Percentiles rank a stretch among this genome's conserved stretches.
Conservation (phyloP, 2,797 vertebrate species). For the Danio choprae region DNA sequence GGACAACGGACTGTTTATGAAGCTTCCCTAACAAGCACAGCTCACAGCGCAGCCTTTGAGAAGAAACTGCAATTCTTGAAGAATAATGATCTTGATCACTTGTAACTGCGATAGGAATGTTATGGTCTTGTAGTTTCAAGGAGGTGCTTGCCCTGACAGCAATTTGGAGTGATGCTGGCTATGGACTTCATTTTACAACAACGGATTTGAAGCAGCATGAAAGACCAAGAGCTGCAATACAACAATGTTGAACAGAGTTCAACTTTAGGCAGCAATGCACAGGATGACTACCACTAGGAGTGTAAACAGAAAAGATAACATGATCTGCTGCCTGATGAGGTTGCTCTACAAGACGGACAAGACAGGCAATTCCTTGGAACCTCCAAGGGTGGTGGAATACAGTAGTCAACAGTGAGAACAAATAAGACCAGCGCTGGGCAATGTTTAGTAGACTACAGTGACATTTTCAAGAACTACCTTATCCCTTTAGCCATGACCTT, state of each 20-base stretch:
- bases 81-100: constrained; percentile 3
- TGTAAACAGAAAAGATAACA: background rate
- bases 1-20: constrained; percentile 91
- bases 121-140: constrained; percentile 15
- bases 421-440: background rate
- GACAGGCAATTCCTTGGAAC: background rate
- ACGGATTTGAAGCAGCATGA: background rate
- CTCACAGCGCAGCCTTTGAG: constrained; percentile 45
- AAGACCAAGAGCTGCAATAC: background rate
- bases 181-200: background rate
- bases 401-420: background rate
- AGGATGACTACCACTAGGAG: background rate
- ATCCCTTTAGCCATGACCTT: background rate
- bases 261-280: background rate
- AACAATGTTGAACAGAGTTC: background rate
- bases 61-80: background rate
- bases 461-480: background rate
- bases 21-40: constrained; percentile 72
- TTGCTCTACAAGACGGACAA: background rate
- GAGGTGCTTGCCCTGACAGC: constrained; percentile 6
- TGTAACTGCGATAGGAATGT: background rate
- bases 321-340: background rate
- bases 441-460: background rate
- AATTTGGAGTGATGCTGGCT: background rate
- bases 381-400: background rate